Evolutionary conservation across 2,888 invertebrate species (phyloP).

Genomic region (Pemphredon lugubris): DNA sequence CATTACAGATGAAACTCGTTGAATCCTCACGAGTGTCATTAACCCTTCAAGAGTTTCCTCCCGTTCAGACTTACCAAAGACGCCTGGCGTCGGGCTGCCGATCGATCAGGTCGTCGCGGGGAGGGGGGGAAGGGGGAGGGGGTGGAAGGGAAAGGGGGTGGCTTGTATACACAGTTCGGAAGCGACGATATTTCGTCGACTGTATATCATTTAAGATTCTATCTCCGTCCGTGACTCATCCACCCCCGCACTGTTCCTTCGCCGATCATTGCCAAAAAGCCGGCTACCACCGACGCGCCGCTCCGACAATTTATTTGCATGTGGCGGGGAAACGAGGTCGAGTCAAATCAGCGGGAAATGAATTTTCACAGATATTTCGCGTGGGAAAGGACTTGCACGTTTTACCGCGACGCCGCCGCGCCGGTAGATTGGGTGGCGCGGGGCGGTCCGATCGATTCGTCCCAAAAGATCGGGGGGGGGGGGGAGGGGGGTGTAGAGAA

Average conservation of each 20-base stretch:
- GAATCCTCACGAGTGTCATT: slow-evolving; percentile 15
- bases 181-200: slow-evolving; percentile 3
- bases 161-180: too few species aligned
- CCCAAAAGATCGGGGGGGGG: too few species aligned
- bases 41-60: slow-evolving; percentile 15
- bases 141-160: too few species aligned
- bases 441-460: too few species aligned
- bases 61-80: slow-evolving; percentile 6
- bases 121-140: too few species aligned
- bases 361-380: slow-evolving; percentile 23
- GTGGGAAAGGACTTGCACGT: slow-evolving; percentile 1
- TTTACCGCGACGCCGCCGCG: too few species aligned
- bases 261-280: slow-evolving; percentile 7
- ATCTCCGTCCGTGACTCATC: background rate
- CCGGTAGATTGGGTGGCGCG: too few species aligned
- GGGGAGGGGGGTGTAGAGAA: too few species aligned
- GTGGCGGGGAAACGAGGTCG: slow-evolving; percentile 21
- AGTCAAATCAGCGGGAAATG: slow-evolving; percentile 37
- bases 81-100: slow-evolving; percentile 2
- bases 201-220: background rate
- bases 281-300: too few species aligned
- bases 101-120: slow-evolving; percentile 1
- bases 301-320: slow-evolving; percentile 26
- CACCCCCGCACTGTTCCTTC: background rate
- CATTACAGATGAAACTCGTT: slow-evolving; percentile 20